Base-by-base conservation (phyloP, 1,140 invertebrate species). In the Drosophila ironensis region DNA sequence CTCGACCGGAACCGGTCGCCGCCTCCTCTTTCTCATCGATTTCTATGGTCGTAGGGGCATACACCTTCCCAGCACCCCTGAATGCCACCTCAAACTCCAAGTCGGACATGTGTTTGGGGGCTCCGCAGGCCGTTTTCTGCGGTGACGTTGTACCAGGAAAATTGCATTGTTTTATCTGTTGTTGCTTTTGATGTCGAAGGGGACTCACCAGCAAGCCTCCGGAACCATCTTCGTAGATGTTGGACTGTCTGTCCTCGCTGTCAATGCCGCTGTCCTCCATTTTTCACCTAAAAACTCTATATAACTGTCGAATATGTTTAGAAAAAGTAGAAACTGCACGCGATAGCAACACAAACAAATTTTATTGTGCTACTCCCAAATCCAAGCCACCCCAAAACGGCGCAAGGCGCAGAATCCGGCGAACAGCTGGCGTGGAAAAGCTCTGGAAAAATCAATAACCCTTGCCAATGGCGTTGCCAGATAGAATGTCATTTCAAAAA, bases 211-310 rank as follows among this genome's bases (percentile, higher is more conserved):
- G 57, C 37, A 84, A 42, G 11, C 80, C 80, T 1, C 80, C 80
- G 9, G 78, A 80, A 6, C 78, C 78, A 44, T 88, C 87, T 45
- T 88, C 87, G 28, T 51, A 80, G 4, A 71, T 76, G 42, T 73
- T 88, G 27, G 87, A 89, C 44, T 84, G 82, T 52, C 77, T 88
- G 28, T 90, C 88, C 45, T 89, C 88, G 53, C 88, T 90, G 9
- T 90, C 88, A 11, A 90, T 89, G 50, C 88, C 88, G 42, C 87
- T 89, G 17, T 90, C 88, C 47, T 90, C 88, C 86, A 90, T 87
- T 17, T 37, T 30, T 5, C 9, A 28, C 3, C 14, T 2, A 9
- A 16, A 56, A 16, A 56, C 27, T 45, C 20, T 0, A n/a, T 27
- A 17, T 24, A 35, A 50, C 22, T 42, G 9, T 37, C 12, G 11